A percentile compares a stretch with the other conserved stretches of the same genome.
Evolutionary conservation across 2,888 invertebrate genomes (phyloP).

Genomic region (Nebria salina): DNA sequence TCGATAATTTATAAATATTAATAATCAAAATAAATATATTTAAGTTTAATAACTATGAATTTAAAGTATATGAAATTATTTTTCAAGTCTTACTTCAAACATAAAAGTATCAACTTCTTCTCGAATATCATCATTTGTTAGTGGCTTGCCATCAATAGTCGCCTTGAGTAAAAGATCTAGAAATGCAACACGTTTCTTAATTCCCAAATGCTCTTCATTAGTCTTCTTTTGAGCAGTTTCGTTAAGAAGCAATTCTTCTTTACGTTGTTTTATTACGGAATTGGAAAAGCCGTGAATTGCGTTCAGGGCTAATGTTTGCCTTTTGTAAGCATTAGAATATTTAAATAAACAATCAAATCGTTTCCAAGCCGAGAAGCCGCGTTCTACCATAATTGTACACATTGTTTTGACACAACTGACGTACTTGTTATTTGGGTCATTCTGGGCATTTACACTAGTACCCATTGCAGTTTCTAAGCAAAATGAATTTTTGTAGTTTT

Average conservation of each 20-base stretch:
- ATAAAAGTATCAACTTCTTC: constrained; percentile 80
- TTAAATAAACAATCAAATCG: constrained; percentile 65
- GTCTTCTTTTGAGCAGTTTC: constrained; percentile 13
- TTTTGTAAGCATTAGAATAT: constrained; percentile 68
- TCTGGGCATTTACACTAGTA: constrained; percentile 76
- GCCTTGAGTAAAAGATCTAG: constrained; percentile 73
- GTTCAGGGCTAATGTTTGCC: constrained; percentile 64
- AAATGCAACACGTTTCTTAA: constrained; percentile 72
- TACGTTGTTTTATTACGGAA: constrained; percentile 65
- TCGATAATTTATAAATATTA: too few relatives aligned
- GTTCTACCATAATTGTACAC: constrained; percentile 53
- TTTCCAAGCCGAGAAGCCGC: constrained; percentile 61
- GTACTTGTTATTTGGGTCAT: constrained; percentile 74
- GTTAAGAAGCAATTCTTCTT: constrained; percentile 55
- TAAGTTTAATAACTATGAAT: too few relatives aligned
- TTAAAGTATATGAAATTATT: too few relatives aligned
- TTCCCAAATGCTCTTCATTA: constrained; percentile 59
- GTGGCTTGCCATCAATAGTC: constrained; percentile 67
- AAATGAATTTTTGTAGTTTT: too few relatives aligned
- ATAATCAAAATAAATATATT: too few relatives aligned
- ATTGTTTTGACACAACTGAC: constrained; percentile 75
- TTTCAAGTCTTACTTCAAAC: constrained; percentile 68
- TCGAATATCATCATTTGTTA: constrained; percentile 69
- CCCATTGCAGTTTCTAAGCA: constrained; percentile 86
- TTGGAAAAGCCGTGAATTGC: constrained; percentile 67